Base-by-base conservation (phyloP, 1,140 invertebrate genomes). In the Apis dorsata region DNA sequence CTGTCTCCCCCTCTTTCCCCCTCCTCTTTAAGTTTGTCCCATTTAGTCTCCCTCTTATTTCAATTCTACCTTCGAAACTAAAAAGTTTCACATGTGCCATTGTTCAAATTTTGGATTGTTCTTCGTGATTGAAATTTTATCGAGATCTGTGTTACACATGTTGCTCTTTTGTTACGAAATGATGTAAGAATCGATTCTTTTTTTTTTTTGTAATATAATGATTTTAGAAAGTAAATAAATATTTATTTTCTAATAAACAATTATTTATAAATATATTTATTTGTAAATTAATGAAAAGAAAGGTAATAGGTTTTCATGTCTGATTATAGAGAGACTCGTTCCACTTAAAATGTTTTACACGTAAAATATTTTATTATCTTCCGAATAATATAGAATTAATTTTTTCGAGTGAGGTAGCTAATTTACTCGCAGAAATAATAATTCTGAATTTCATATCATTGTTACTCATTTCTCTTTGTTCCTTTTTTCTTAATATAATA, bases 401-500 rank as follows among this genome's bases (percentile, higher is more conserved):
- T 59, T 69, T 12, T 34, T 1, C 21, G 24, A 57, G 12, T 17
- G n/a, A 28, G 53, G 55, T 15, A n/a, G n/a, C 51, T n/a, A 24
- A 7, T 5, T 17, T 28, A 19, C 1, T 11, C 8, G 21, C 5
- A 24, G 17, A 21, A 68, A 70, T 19, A 73, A 80, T 80, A 44
- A 44, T 80, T n/a, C 63, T 63, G 19, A 49, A 55, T 73, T 55
- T 24, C 2, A 44, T 44, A 8, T 7, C 15, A 44, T 55, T 72
- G 63, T 49, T 28, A 55, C 28, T 72, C 28, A 12, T 44, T 28
- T 28, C 13, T 72, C 8, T 44, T 15, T 15, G 21, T 21, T 10
- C 4, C 44, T 55, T 72, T 49, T 63, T 80, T 72, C 28, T 53
- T 63, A 44, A 80, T 49, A 55, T 73, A 63, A 69, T 55, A 55